Conservation (phyloP, 2,113 vertebrate species). For the Danionella cerebrum region DNA sequence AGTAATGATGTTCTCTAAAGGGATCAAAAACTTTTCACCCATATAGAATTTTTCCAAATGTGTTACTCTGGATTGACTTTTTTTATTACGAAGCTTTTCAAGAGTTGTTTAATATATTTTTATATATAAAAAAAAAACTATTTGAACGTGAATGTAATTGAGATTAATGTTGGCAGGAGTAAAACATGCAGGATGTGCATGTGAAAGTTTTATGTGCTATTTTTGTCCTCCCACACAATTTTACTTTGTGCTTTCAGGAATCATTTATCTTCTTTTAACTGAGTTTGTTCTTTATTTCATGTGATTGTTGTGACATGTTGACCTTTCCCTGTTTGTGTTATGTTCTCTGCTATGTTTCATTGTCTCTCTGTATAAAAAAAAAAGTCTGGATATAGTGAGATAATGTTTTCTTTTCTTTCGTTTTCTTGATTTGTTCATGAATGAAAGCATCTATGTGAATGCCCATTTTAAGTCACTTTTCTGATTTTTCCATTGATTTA, state of each 20-base stretch:
- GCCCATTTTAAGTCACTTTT: slow-evolving; percentile 38
- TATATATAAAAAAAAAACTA: no score
- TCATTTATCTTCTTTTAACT: slow-evolving; percentile 40
- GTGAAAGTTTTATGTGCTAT: slow-evolving; percentile 27
- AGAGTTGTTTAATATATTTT: no score
- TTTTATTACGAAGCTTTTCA: no score
- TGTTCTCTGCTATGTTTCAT: not conserved
- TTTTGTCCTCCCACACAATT: slow-evolving; percentile 29
- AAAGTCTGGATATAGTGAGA: not conserved
- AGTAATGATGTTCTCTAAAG: no score
- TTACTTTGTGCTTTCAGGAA: slow-evolving; percentile 32
- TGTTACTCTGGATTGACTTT: no score
- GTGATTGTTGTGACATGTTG: slow-evolving; percentile 29
- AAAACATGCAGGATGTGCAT: slow-evolving; percentile 7
- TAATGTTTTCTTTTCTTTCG: not conserved
- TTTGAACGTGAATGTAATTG: no score
- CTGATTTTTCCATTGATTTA: slow-evolving; percentile 48
- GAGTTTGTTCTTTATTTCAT: slow-evolving; percentile 25
- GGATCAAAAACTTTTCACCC: no score
- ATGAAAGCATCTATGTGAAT: slow-evolving; percentile 13
- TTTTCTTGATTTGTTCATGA: not conserved
- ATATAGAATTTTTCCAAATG: no score
- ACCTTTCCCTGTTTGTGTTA: slow-evolving; percentile 17
- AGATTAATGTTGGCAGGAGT: not conserved
- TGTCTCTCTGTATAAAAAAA: not conserved